phyloP scores from a whole-genome alignment of 2,113 vertebrate species.

The Charina bottae region DNA sequence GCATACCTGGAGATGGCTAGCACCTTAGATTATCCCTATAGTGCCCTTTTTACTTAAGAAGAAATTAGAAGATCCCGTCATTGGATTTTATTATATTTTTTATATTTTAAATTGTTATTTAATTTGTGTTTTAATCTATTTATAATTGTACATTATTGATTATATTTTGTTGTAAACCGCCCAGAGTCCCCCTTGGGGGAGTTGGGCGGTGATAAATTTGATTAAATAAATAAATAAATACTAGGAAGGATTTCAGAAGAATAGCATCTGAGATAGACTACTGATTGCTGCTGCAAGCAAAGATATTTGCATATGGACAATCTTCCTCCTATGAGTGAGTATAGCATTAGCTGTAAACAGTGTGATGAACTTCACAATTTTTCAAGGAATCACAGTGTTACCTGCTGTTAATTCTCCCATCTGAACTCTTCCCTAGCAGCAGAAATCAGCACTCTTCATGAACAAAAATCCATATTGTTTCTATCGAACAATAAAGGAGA shows the following conservation, averaged over 20 bases:
- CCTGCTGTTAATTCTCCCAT: not conserved
- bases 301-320: not conserved
- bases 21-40: too few species aligned
- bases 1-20: too few species aligned
- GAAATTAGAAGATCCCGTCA: too few species aligned
- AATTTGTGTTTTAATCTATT: too few species aligned
- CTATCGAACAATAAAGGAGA: not conserved
- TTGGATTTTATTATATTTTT: too few species aligned
- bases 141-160: too few species aligned
- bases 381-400: not conserved
- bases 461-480: slow-evolving; percentile 3
- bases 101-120: too few species aligned
- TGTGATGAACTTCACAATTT: not conserved
- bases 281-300: not conserved
- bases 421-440: not conserved
- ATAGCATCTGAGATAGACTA: not conserved
- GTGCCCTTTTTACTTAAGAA: too few species aligned
- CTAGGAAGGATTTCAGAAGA: not conserved
- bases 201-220: too few species aligned
- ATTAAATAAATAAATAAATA: too few species aligned
- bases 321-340: not conserved
- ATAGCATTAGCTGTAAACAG: slow-evolving; percentile 6
- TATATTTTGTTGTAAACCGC: too few species aligned
- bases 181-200: too few species aligned
- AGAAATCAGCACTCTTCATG: not conserved